phyloP scores from a whole-genome alignment of 2,113 vertebrate genomes.

The Paramormyrops kingsleyae region DNA sequence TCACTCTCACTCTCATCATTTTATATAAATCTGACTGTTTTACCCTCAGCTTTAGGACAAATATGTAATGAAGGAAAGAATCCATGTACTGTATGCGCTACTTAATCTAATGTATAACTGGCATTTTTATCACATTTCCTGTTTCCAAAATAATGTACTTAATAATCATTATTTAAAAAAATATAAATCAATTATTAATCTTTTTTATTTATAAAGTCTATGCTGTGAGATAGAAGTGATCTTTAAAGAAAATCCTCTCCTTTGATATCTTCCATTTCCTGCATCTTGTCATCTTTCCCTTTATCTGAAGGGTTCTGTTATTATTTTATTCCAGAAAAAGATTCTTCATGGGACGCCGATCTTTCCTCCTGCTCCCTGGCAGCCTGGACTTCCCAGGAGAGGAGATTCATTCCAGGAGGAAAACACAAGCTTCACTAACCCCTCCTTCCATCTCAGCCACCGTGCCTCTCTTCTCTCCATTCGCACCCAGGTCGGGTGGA shows the following conservation, averaged over 20 bases:
- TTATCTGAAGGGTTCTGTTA: background rate
- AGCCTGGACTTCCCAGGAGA: background rate
- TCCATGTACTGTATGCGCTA: background rate
- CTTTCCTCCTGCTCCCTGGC: conserved; percentile 4
- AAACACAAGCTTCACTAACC: conserved; percentile 14
- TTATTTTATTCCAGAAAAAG: conserved; percentile 1
- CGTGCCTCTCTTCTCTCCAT: background rate
- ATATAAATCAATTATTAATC: background rate
- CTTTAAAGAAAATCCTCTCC: background rate
- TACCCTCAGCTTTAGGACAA: background rate
- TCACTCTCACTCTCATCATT: background rate
- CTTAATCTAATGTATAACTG: background rate
- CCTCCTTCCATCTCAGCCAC: background rate
- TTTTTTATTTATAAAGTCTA: background rate
- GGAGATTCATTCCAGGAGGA: conserved; percentile 21
- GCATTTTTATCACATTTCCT: background rate
- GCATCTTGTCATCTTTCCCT: background rate
- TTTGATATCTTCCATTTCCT: background rate
- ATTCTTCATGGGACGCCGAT: background rate
- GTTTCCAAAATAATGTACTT: background rate
- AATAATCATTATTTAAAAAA: background rate
- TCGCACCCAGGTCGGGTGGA: conserved; percentile 17
- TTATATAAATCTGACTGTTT: background rate
- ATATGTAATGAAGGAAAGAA: background rate
- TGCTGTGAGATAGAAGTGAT: background rate